A percentile compares a stretch with the other conserved stretches of the same genome.
Evolutionary conservation across 92 coral and sea anemone species (phyloP).

Genomic region (Zoanthus sansibaricus): DNA sequence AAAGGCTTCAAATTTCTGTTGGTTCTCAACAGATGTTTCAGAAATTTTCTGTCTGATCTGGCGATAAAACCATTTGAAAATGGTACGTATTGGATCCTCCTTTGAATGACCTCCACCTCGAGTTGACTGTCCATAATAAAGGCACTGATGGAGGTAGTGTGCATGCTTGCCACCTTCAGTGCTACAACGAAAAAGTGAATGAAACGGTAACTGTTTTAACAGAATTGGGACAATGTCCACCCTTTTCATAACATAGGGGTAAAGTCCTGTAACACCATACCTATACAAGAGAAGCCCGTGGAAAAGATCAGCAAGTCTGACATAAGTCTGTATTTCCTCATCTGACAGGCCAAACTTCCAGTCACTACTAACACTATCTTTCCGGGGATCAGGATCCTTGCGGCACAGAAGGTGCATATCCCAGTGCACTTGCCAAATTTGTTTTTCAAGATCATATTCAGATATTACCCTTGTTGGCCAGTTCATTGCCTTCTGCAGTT

Average conservation of each 20-base stretch:
- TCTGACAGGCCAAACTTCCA: slow-evolving; percentile 38
- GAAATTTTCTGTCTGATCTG: slow-evolving; percentile 7
- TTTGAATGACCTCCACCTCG: neutral
- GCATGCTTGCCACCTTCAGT: no score
- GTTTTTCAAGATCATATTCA: slow-evolving; percentile 48
- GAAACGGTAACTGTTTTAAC: slow-evolving; percentile 3
- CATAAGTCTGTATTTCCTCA: slow-evolving; percentile 41
- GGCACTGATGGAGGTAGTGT: neutral
- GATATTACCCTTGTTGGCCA: slow-evolving; percentile 46
- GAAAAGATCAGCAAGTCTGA: slow-evolving; percentile 24
- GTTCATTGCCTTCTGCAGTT: slow-evolving; percentile 39
- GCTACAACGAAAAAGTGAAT: no score
- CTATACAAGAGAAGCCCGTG: slow-evolving; percentile 40
- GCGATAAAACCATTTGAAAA: slow-evolving; percentile 8
- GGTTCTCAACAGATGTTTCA: neutral
- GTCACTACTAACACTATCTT: neutral
- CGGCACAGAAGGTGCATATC: slow-evolving; percentile 38
- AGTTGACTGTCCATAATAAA: neutral
- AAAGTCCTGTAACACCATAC: slow-evolving; percentile 53
- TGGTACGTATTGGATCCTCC: neutral
- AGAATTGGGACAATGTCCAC: slow-evolving; percentile 24
- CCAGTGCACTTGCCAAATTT: slow-evolving; percentile 44
- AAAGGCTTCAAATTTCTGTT: slow-evolving; percentile 9
- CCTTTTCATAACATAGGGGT: slow-evolving; percentile 30
- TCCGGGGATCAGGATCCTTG: slow-evolving; percentile 48